Percentiles rank a stretch among this genome's conserved stretches.
Conservation (phyloP, 2,888 invertebrate species). For the Eupithecia dodoneata region DNA sequence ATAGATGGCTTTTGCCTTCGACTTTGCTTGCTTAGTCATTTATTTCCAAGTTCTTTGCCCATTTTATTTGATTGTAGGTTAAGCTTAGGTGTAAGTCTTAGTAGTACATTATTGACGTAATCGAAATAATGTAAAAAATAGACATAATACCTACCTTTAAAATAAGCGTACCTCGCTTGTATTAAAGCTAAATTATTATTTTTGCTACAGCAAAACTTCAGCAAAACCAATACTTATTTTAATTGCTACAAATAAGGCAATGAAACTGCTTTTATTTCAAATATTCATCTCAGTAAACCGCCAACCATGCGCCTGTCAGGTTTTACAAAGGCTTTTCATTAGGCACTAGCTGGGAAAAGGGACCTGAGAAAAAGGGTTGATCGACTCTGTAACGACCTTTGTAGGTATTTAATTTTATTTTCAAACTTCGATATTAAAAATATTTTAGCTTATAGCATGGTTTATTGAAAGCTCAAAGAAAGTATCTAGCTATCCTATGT, state of each 20-base stretch:
- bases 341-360: constrained; percentile 32
- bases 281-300: neutral
- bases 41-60: too few species aligned
- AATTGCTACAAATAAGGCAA: constrained; percentile 23
- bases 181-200: neutral
- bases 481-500: too few species aligned
- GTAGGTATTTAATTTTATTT: neutral
- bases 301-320: constrained; percentile 22
- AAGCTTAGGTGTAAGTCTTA: too few species aligned
- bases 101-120: neutral
- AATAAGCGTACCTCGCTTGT: too few species aligned
- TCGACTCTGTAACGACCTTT: constrained; percentile 18
- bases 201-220: neutral
- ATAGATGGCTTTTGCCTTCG: neutral
- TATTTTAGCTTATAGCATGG: neutral
- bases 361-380: constrained; percentile 35
- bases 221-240: neutral
- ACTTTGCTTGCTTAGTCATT: neutral
- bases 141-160: too few species aligned
- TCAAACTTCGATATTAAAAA: neutral
- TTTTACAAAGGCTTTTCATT: constrained; percentile 43
- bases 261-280: neutral
- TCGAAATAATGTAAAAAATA: neutral
- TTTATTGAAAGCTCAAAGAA: too few species aligned
- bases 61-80: neutral